Base-by-base conservation (phyloP, 1,140 invertebrate genomes). In the Drosophila dunni region DNA sequence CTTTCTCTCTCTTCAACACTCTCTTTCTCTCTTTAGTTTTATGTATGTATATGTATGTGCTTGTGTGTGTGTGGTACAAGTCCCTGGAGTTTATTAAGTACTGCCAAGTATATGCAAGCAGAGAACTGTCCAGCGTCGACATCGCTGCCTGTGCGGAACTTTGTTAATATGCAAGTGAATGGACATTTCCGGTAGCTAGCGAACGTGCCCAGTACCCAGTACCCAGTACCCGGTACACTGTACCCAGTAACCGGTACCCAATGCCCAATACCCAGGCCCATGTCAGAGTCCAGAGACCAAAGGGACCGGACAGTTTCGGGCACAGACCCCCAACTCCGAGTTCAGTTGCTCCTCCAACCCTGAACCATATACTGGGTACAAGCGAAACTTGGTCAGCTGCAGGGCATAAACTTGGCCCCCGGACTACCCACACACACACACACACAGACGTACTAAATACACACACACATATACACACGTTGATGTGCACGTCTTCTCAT, bases 141-240 rank as follows among this genome's bases (percentile, higher is more conserved):
- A 54, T 75, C 76, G 68, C 63, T 56, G 83, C 75, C 79, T 78
- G 79, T 89, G 81, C 84, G 84, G 84, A 89, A 89, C 84, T 89
- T 89, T 89, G 84, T 89, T 89, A 89, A 89, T 89, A 89, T 89
- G 84, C 84, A 89, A 89, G 84, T 89, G 84, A 89, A 89, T 89
- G 84, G 85, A 89, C 84, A 89, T 89, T 89, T 89, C 84, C 84
- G 84, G 84, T 89, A 83, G 79, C 84, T 79, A 80, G 76, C 75
- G 78, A 86, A 88, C 84, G 83, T 86, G 83, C 84, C 79, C 46
- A 78, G 79, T 58, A 56, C 56, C 72, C 46, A 72, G 64, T 74
- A 60, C 38, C 6, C 24, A 6, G 24, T 29, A 29, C 24, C 1
- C 24, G 24, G 24, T 29, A 24, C 3, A 2, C 24, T 2, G 24